phyloP scores from a whole-genome alignment of 2,113 vertebrate genomes.

The Dunckerocampus dactyliophorus region DNA sequence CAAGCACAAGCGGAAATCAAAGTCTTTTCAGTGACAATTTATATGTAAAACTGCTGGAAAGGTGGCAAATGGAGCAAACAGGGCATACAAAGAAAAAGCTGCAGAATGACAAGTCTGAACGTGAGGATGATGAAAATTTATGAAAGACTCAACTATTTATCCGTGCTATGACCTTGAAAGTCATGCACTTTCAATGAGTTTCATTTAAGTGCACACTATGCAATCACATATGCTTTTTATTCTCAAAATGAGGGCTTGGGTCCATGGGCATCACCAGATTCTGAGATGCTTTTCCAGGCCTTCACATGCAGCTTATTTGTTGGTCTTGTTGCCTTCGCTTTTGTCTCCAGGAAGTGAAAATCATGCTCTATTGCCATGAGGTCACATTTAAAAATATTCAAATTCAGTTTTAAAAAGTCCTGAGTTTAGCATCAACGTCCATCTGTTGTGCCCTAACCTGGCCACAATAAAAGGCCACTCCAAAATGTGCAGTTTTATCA shows the following conservation, averaged over 20 bases:
- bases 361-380: too few species aligned
- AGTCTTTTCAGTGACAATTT: conserved; percentile 55
- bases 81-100: conserved; percentile 8
- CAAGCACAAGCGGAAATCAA: conserved; percentile 63
- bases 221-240: conserved; percentile 1
- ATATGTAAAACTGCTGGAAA: conserved; percentile 42
- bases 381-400: too few species aligned
- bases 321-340: too few species aligned
- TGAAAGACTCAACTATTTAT: conserved; percentile 4
- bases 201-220: not conserved
- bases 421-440: too few species aligned
- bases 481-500: too few species aligned
- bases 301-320: too few species aligned
- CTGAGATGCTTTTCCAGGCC: too few species aligned
- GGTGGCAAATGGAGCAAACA: conserved; percentile 24
- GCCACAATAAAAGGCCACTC: too few species aligned
- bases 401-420: too few species aligned
- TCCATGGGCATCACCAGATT: too few species aligned
- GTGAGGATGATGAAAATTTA: conserved; percentile 22
- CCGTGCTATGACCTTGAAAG: conserved; percentile 10
- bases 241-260: not conserved
- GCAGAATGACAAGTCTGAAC: conserved; percentile 14
- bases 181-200: not conserved
- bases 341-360: too few species aligned
- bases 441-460: too few species aligned